Evolutionary conservation across 2,888 invertebrate species (phyloP), one percentile per base, ranked within the genome.

Genomic region (Ischnus inquisitorius): DNA sequence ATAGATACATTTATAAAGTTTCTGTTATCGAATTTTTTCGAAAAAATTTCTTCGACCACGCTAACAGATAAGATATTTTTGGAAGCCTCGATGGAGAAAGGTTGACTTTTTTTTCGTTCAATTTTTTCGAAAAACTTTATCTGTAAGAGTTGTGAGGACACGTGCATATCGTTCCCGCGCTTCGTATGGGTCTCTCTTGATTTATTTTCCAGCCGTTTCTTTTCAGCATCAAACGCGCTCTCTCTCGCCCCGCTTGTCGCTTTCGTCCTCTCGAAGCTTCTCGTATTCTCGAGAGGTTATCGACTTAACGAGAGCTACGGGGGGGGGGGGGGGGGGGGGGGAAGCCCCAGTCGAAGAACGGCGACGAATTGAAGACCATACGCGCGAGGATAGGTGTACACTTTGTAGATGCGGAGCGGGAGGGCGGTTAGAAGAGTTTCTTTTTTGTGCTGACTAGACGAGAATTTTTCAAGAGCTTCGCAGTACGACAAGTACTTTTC

Each of bases 251-350:
- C 14, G 57, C 14, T 78, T 57, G n/a, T n/a, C 14, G 57, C 14
- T 78, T 57, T 72, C 16, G 62, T 54, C 39, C 80, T 64, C 64
- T 75, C 54, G 62, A 16, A 72, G 74, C 57, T 77, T 74, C 71
- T 71, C 79, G 57, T 71, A 41, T 62, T 83, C 74, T 51, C 72
- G 48, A 82, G 77, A 78, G 82, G 72, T 77, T 82, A 78, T 82
- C 82, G 77, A 67, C 72, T 74, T 72, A 71, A 72, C 60, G 64
- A 69, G 57, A 43, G 46, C 48, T 62, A 77, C 48, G 71, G 57
- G 65, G 69, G 65, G 22, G 34, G 39, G 14, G 25, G 28, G 39
- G 48, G 19, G 60, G 41, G 69, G 43, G 43, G 43, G 14, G 14
- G 14, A 14, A 4, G 14, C 2, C 0, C 41, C 10, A 65, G 19